These are phyloP conservation scores for Coracopsis vasa DNA, from an alignment of 2,113 vertebrate species.

Conservation along the genomic window DNA sequence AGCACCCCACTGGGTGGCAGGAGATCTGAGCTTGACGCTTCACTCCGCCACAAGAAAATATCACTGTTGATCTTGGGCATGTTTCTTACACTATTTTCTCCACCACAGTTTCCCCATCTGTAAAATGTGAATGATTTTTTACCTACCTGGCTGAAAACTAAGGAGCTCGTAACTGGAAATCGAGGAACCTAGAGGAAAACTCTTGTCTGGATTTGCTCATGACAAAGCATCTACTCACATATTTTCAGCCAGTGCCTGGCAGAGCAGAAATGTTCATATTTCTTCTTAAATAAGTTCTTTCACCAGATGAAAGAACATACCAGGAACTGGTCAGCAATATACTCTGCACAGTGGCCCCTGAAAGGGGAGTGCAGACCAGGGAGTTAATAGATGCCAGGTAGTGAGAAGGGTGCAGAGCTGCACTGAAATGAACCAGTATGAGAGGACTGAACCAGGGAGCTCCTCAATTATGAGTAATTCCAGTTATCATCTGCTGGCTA, in stretches of 20 bases:
- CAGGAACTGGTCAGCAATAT: slow-evolving; percentile 36
- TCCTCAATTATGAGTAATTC: neutral
- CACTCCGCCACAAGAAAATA: neutral
- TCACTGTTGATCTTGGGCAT: neutral
- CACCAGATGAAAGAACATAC: slow-evolving; percentile 54
- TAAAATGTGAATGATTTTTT: slow-evolving; percentile 42
- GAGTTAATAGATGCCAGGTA: slow-evolving; percentile 7
- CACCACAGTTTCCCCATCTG: slow-evolving; percentile 19
- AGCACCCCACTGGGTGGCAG: neutral
- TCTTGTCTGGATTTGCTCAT: slow-evolving; percentile 27
- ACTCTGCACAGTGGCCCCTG: neutral
- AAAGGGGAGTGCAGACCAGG: neutral
- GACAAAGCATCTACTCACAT: slow-evolving; percentile 31
- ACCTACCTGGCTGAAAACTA: slow-evolving; percentile 52
- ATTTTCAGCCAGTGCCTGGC: slow-evolving; percentile 5
- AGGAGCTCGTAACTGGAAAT: slow-evolving; percentile 24
- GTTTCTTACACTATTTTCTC: neutral
- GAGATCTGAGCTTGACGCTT: slow-evolving; percentile 17
- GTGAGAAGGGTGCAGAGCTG: neutral
- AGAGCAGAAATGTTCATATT: slow-evolving; percentile 17
- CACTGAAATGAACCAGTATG: neutral
- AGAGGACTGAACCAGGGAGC: neutral
- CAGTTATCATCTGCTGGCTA: neutral
- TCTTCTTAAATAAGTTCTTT: slow-evolving; percentile 56
- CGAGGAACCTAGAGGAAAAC: slow-evolving; percentile 3